Evolutionary conservation across 2,113 vertebrate species (phyloP).

Genomic region (Globicephala melas): DNA sequence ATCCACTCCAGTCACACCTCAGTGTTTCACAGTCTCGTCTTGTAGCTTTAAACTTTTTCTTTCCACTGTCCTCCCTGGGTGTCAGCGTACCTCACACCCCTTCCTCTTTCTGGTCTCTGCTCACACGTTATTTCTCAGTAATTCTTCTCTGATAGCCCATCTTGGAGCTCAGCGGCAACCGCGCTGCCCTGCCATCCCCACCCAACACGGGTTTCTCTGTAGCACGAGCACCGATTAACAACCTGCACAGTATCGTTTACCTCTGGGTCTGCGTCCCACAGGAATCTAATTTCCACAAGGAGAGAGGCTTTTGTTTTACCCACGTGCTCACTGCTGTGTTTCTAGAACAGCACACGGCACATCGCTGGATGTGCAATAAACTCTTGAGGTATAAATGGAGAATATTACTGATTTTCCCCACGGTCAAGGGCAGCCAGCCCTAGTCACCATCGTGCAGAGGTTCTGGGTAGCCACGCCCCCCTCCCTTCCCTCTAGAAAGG

Average conservation of each 20-base stretch:
- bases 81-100: neutral
- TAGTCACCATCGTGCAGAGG: neutral
- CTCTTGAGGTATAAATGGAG: neutral
- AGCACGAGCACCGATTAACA: neutral
- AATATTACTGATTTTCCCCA: neutral
- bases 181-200: neutral
- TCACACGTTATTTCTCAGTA: neutral
- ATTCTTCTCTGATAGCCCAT: neutral
- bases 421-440: too few relatives aligned
- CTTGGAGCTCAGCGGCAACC: neutral
- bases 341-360: neutral
- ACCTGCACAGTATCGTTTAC: neutral
- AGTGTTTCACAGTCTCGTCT: neutral
- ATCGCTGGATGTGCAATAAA: neutral
- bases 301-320: neutral
- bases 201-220: rapidly evolving
- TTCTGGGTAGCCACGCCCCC: neutral
- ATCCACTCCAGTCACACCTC: neutral
- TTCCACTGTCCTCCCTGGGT: neutral
- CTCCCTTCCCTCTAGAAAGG: neutral
- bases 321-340: neutral
- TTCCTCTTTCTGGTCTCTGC: neutral
- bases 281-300: neutral
- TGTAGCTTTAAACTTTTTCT: neutral
- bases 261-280: neutral